phyloP scores from a whole-genome alignment of 2,113 vertebrate species.

The Otocyon megalotis region DNA sequence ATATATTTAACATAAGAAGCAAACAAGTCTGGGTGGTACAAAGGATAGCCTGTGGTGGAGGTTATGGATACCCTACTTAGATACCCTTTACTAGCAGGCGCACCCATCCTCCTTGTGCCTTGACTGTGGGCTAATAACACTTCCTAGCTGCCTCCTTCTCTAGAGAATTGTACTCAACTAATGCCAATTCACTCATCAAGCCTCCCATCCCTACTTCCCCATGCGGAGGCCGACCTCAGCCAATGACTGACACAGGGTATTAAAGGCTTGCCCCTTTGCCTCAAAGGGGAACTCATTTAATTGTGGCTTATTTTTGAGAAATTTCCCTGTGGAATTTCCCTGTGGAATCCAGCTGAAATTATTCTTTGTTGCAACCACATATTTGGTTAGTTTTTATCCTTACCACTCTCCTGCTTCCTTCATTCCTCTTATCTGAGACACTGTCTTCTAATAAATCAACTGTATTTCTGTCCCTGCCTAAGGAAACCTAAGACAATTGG shows the following conservation, averaged over 20 bases:
- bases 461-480: not conserved
- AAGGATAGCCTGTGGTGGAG: not conserved
- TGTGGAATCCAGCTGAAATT: not conserved
- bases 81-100: not conserved
- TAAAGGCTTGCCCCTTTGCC: not conserved
- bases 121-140: not conserved
- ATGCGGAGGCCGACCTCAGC: not conserved
- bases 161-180: not conserved
- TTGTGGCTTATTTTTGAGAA: not conserved
- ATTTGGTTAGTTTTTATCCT: constrained; percentile 18
- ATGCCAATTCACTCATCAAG: not conserved
- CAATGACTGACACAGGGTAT: not conserved
- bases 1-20: not conserved
- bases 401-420: not conserved
- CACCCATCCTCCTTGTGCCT: not conserved
- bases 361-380: not conserved
- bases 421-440: not conserved
- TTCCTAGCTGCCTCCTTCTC: not conserved
- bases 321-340: not conserved
- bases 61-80: not conserved
- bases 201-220: not conserved
- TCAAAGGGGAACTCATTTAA: not conserved
- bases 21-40: not conserved
- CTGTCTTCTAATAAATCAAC: not conserved
- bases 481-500: not conserved